Evolutionary conservation across 2,113 vertebrate species (phyloP), one percentile per base, ranked within the genome.

Genomic region (Syngnathoides biaculeatus): DNA sequence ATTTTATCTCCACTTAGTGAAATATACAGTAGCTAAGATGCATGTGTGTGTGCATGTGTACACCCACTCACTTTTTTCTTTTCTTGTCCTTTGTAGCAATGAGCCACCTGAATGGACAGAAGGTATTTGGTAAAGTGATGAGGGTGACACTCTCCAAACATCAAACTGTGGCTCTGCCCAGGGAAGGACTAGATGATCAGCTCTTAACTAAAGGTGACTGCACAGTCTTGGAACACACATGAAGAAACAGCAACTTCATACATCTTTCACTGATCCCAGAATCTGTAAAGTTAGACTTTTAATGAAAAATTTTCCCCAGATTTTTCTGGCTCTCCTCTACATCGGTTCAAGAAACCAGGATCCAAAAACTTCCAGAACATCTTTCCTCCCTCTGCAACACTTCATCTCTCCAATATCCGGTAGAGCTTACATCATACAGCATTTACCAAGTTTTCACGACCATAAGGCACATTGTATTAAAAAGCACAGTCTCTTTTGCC

Each of bases 341-440:
- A 99, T 86, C 96, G 97, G 80, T 99, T 99, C 84, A 98, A 98
- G 88, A 98, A 98, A 72, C 96, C 96, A 22, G 97, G 97, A 63
- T 98, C 96, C 65, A 98, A 98, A 91, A 98, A 98, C 84, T 98
- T 98, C 74, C 97, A 98, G 82, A 98, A 99, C 84, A 99, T 99
- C 85, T 99, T 98, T 58, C 97, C 96, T 82, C 97, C 97, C 13
- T 98, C 97, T 72, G 93, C 96, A 53, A 98, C 97, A 0, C 96
- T 99, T 82, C 97, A 99, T 75, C 92, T 99, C 27, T 98, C 96
- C 72, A 99, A 99, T 85, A 96, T 99, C 84, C 93, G 96, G 97
- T 99, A 90, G 90, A 1, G 38, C 8, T 35, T 30, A 8, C 24
- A 39, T 11, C 5, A n/a, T 39, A 8, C 17, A 10, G 4, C 53